These are phyloP conservation scores for Archips crataeganus DNA, from an alignment of 2,888 invertebrate species.

Conservation along the genomic window DNA sequence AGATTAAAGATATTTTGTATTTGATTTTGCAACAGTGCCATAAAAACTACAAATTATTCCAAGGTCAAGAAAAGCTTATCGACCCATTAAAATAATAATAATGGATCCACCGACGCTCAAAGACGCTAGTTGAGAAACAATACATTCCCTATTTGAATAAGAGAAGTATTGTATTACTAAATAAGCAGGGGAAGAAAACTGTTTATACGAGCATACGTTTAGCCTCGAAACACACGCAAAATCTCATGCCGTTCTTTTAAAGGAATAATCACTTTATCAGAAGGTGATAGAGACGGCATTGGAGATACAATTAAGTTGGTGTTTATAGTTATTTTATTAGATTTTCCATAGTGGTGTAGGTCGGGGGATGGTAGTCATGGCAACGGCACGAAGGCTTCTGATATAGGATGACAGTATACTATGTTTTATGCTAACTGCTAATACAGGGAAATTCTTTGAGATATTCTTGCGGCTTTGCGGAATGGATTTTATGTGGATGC, in stretches of 20 bases:
- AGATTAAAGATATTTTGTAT: too few species aligned
- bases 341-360: conserved; percentile 59
- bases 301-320: conserved; percentile 31
- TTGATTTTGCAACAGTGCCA: too few species aligned
- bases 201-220: conserved; percentile 58
- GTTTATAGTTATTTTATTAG: conserved; percentile 64
- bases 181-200: conserved; percentile 64
- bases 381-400: conserved; percentile 64
- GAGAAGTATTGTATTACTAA: conserved; percentile 66
- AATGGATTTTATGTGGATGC: conserved; percentile 28
- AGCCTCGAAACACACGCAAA: conserved; percentile 50
- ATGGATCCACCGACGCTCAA: background rate
- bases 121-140: conserved; percentile 31
- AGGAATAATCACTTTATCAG: conserved; percentile 42
- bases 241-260: conserved; percentile 31
- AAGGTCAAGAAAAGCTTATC: too few species aligned
- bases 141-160: conserved; percentile 40
- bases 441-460: conserved; percentile 35
- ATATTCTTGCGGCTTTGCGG: conserved; percentile 32
- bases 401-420: conserved; percentile 40
- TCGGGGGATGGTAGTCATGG: conserved; percentile 65
- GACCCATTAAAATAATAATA: too few species aligned
- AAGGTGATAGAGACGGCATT: conserved; percentile 35
- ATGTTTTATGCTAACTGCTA: conserved; percentile 42
- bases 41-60: too few species aligned